Base-by-base conservation (phyloP, 2,888 invertebrate species). In the Caenorhabditis macrosperma region DNA sequence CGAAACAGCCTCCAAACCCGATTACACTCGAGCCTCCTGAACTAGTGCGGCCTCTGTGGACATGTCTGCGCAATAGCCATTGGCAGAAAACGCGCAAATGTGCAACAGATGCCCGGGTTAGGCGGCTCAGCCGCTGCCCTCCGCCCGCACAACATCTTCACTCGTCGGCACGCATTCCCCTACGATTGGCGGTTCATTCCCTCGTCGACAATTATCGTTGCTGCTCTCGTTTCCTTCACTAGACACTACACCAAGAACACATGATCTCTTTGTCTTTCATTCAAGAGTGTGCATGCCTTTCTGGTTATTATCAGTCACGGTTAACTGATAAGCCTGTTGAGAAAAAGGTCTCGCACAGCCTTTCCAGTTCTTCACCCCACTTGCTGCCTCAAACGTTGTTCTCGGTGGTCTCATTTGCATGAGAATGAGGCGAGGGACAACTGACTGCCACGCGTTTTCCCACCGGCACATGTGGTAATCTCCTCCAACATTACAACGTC, bases 61-160 rank as follows among this genome's bases (percentile, higher is more conserved):
- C 6, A 50, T 48, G n/a, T n/a, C n/a, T n/a, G 55, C 38, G 38
- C 64, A 55, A 57, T 52, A 33, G 55, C 30, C 50, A 22, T 44
- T 26, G 30, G 38, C 57, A 17, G 24, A 35, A 57, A 74, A 46
- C 17, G 55, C 46, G 63, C 74, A 64, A 64, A 55, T 64, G 74
- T 74, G 74, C 64, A 74, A 74, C 74, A 64, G 74, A 74, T 74
- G 74, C 64, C 50, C 57, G 59, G 54, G 48, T n/a, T 35, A 61
- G 72, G 46, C 59, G 74, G 72, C 72, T 72, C 63, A 64, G 74
- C 52, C 64, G 74, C 64, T 10, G 33, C 38, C 41, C 15, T 28
- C 44, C 46, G 33, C 52, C 20, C 52, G 24, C 30, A 28, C 72
- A 63, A 38, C 38, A 35, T 20, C 33, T 55, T 22, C 30, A 15